These are phyloP conservation scores for Trididemnum clinides DNA, from an alignment of 23 tunicate genomes.

Conservation along the genomic window DNA sequence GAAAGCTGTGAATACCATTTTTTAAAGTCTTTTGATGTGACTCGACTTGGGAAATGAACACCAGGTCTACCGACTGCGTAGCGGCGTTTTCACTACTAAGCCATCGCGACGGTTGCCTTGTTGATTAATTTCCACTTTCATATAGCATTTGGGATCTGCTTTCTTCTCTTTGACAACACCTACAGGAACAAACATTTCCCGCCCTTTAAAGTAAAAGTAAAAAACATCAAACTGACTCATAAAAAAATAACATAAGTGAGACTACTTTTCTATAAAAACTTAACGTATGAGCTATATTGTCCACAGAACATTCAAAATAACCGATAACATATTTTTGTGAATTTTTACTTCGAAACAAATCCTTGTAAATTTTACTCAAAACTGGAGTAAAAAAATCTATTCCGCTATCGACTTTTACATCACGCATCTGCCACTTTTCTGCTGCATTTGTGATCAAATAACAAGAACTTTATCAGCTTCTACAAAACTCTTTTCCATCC, in stretches of 20 bases:
- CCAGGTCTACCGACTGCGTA: no score
- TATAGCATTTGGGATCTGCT: no score
- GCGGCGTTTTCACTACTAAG: no score
- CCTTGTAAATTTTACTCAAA: conserved; percentile 36
- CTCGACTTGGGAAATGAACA: no score
- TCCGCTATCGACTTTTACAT: background rate
- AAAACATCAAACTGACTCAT: conserved; percentile 63
- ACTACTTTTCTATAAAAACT: conserved; percentile 3
- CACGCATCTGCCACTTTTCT: conserved; percentile 9
- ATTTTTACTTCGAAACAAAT: conserved; percentile 47
- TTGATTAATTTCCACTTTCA: no score
- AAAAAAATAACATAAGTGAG: conserved; percentile 24
- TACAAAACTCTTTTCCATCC: conserved; percentile 54
- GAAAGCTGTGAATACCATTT: no score
- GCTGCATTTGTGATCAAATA: conserved; percentile 70
- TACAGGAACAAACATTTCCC: conserved; percentile 46
- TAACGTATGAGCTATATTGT: conserved; percentile 24
- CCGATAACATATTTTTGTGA: conserved; percentile 45
- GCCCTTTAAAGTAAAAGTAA: conserved; percentile 47
- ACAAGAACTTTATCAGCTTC: conserved; percentile 56
- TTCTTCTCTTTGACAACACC: conserved; percentile 10
- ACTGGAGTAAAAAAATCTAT: conserved; percentile 68
- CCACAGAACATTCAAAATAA: conserved; percentile 73
- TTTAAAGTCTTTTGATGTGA: no score
- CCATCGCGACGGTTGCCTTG: no score